A percentile compares a stretch with the other conserved stretches of the same genome.
Evolutionary conservation across 1,140 invertebrate species (phyloP).

Genomic region (Battus philenor): DNA sequence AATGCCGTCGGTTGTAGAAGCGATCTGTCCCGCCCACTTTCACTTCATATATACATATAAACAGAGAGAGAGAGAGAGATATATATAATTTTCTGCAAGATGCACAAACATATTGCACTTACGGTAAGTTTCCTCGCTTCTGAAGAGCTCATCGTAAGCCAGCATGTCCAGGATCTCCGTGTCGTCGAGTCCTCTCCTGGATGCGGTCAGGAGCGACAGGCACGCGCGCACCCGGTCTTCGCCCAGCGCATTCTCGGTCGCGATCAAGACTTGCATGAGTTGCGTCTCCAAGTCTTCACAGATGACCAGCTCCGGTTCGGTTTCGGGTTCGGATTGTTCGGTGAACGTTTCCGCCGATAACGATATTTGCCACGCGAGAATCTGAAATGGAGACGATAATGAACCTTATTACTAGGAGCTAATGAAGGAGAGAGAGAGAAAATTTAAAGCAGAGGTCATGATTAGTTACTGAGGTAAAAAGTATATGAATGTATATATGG

Average conservation of each 20-base stretch:
- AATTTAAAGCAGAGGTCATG: no score
- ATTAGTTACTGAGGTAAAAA: no score
- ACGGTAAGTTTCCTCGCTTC: slow-evolving; percentile 80
- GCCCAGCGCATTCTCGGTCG: slow-evolving; percentile 81
- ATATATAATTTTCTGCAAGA: no score
- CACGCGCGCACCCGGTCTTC: slow-evolving; percentile 74
- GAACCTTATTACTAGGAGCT: no score
- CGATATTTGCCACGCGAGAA: slow-evolving; percentile 81
- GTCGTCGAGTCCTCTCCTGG: slow-evolving; percentile 83
- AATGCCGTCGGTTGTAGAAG: no score
- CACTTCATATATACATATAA: no score
- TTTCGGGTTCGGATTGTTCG: slow-evolving; percentile 53
- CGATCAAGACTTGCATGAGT: slow-evolving; percentile 78
- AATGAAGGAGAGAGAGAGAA: no score
- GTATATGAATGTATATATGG: no score
- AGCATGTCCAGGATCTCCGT: slow-evolving; percentile 86
- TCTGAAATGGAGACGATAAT: no score
- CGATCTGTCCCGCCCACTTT: no score
- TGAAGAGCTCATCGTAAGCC: slow-evolving; percentile 82
- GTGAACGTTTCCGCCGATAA: slow-evolving; percentile 74
- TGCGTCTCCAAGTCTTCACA: slow-evolving; percentile 78
- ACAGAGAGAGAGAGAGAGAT: no score
- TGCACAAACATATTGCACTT: no score
- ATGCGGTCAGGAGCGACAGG: slow-evolving; percentile 82
- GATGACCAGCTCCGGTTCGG: slow-evolving; percentile 52